These are phyloP conservation scores for Nysson spinosus DNA, from an alignment of 2,888 invertebrate species.

Conservation along the genomic window DNA sequence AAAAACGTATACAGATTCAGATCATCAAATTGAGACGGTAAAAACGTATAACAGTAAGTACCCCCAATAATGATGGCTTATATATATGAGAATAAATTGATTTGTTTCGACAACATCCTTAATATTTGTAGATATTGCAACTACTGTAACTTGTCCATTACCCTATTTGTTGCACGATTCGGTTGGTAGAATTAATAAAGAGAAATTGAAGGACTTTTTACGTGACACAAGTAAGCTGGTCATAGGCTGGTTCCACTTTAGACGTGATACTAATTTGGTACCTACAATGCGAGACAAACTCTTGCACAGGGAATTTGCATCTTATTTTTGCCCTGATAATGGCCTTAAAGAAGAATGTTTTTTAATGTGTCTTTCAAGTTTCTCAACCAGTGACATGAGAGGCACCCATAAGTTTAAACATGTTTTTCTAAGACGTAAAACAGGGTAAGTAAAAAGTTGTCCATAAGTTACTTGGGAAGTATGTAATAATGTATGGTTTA, in stretches of 20 bases:
- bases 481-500: slow-evolving; percentile 17
- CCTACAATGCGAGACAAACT: slow-evolving; percentile 83
- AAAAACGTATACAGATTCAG: slow-evolving; percentile 84
- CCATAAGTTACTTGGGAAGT: neutral
- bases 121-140: slow-evolving; percentile 78
- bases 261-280: slow-evolving; percentile 79
- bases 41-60: slow-evolving; percentile 80
- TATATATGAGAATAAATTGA: neutral
- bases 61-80: neutral
- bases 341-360: slow-evolving; percentile 80
- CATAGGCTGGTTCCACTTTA: slow-evolving; percentile 85
- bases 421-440: slow-evolving; percentile 81
- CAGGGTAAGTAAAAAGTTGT: slow-evolving; percentile 76
- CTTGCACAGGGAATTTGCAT: slow-evolving; percentile 82
- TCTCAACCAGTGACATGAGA: slow-evolving; percentile 78
- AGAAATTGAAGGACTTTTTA: slow-evolving; percentile 79
- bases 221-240: slow-evolving; percentile 80
- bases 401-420: slow-evolving; percentile 83
- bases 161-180: slow-evolving; percentile 81
- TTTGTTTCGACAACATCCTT: neutral
- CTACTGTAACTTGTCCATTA: slow-evolving; percentile 81
- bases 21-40: slow-evolving; percentile 81
- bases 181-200: slow-evolving; percentile 80
- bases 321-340: slow-evolving; percentile 78
- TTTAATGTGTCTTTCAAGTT: slow-evolving; percentile 81